These are phyloP conservation scores for Austrofundulus limnaeus DNA, from an alignment of 2,113 vertebrate genomes.

Conservation along the genomic window DNA sequence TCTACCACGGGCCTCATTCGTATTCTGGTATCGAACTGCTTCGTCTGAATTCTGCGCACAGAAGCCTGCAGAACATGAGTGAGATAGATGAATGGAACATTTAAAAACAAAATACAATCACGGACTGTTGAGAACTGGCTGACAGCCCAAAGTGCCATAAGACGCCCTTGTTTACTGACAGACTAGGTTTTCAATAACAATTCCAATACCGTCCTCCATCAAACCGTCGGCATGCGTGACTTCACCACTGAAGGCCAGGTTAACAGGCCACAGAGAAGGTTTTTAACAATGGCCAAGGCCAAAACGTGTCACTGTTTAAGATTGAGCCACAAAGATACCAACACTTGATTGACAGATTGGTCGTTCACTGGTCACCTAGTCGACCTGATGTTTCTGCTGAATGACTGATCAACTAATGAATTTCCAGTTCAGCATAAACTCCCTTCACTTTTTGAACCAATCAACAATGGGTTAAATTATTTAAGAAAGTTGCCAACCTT, in stretches of 20 bases:
- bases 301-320: too few species aligned
- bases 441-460: too few species aligned
- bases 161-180: slow-evolving; percentile 71
- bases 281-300: neutral
- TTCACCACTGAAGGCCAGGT: slow-evolving; percentile 59
- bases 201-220: slow-evolving; percentile 65
- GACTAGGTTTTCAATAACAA: slow-evolving; percentile 75
- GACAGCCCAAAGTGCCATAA: slow-evolving; percentile 72
- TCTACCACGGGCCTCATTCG: slow-evolving; percentile 66
- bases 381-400: too few species aligned
- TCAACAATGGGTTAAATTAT: too few species aligned
- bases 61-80: slow-evolving; percentile 74
- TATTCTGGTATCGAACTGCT: slow-evolving; percentile 69
- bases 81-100: slow-evolving; percentile 79
- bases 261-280: slow-evolving; percentile 27
- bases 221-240: slow-evolving; percentile 60
- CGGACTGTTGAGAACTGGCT: slow-evolving; percentile 73
- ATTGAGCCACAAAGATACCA: too few species aligned
- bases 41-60: slow-evolving; percentile 72
- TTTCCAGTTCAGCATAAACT: too few species aligned
- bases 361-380: too few species aligned
- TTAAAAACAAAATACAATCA: slow-evolving; percentile 79
- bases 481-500: too few species aligned
- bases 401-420: too few species aligned
- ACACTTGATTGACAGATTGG: too few species aligned